Conservation (phyloP, 2,888 invertebrate genomes). For the Lordiphosa fenestrarum region DNA sequence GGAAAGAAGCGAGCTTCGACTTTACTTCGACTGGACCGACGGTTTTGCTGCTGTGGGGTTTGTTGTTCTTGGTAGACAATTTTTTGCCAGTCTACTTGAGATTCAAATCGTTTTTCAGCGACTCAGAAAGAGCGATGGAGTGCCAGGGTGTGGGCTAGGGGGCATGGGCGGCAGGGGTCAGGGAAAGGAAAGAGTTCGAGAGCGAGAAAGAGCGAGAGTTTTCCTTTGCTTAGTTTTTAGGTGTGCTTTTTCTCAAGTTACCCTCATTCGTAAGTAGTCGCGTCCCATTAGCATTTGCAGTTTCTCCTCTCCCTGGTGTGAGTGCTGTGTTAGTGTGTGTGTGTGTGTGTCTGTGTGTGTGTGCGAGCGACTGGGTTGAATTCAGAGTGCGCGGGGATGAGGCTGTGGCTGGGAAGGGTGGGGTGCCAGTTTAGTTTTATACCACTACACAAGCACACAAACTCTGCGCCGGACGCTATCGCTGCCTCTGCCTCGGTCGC, state of each 20-base stretch:
- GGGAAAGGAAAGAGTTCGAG: conserved; percentile 4
- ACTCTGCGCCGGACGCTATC: conserved; percentile 33
- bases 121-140: background rate
- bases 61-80: conserved; percentile 10
- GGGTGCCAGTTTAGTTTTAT: conserved; percentile 46
- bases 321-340: conserved; percentile 10
- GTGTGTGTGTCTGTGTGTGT: conserved; percentile 5
- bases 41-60: conserved; percentile 1
- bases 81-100: conserved; percentile 5
- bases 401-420: conserved; percentile 11
- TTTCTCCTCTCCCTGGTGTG: conserved; percentile 44
- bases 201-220: conserved; percentile 25
- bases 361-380: conserved; percentile 43
- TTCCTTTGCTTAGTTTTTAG: conserved; percentile 39
- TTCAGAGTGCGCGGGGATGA: conserved; percentile 24
- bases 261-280: conserved; percentile 43
- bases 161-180: background rate
- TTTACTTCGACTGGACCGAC: conserved; percentile 4
- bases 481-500: conserved; percentile 19
- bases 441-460: conserved; percentile 10
- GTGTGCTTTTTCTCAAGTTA: conserved; percentile 48
- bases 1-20: conserved; percentile 9
- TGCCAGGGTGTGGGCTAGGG: conserved; percentile 3
- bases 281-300: conserved; percentile 21
- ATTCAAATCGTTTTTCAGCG: conserved; percentile 9